Evolutionary conservation across 1,140 invertebrate genomes (phyloP), one percentile per base, ranked within the genome.

Genomic region (Papilio xuthus): DNA sequence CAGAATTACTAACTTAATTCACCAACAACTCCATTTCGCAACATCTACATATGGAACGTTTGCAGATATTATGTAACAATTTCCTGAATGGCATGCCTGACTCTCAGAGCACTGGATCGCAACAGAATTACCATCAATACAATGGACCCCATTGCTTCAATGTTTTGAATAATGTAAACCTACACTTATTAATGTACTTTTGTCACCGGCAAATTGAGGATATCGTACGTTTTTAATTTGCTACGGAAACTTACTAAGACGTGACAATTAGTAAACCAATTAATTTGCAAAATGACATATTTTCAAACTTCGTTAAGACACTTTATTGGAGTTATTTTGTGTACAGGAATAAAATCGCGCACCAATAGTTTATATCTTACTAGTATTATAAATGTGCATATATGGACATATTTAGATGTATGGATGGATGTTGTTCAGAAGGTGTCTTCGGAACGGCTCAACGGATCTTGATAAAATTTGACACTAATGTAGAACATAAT

Each of bases 41-140:
- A 70, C 37, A 42, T 74, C 42, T 74, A 10, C 71, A 60, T 76
- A 56, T 44, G 71, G 56, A 41, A 77, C n/a, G 42, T 50, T 50
- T 60, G 73, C 74, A 78, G 60, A 78, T 63, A 28, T 84, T 83
- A 83, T 85, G 83, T 79, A 88, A 89, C 80, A 81, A 60, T 79
- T 81, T 76, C 63, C 80, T 84, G 82, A 84, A 85, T 82, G 80
- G 78, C 80, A 79, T 79, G 42, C 78, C 80, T 83, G 80, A 84
- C 83, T 81, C 83, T 83, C 81, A 78, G 84, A 81, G 81, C 84
- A 83, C 47, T 82, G 82, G 84, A 84, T 82, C 76, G 81, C 78
- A 63, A 76, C 73, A 74, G 81, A 79, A 88, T 89, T 89, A 85
- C 82, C 85, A 89, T 88, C 78, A 72, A 84, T 72, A 86, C 87